Base-by-base conservation (phyloP, 2,888 invertebrate genomes). In the Thereva unica region DNA sequence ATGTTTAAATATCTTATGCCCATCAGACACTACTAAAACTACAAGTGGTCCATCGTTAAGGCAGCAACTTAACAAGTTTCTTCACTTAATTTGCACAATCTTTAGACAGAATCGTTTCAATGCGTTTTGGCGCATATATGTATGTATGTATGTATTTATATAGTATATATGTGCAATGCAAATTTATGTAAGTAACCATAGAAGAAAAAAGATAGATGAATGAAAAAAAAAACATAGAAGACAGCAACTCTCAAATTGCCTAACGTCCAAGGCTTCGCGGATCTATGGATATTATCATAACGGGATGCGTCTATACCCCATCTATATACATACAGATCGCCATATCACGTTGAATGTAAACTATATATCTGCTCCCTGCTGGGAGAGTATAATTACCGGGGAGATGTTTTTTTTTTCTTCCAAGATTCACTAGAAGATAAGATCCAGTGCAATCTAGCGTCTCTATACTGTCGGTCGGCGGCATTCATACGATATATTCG, bases 221-320 rank as follows among this genome's bases (percentile, higher is more conserved):
- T 2, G 23, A 23, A 23, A 23, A 23, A 23, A 23, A 23, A 23
- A 23, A 23, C 23, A 23, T 23, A 23, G 23, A 23, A 23, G 23
- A 23, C 23, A 23, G 23, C 23, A 12, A 47, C 6, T 10, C 9
- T 34, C 35, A 59, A 59, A 37, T 59, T 47, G 12, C 34, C 5
- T 23, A 40, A 23, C 44, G 35, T 40, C 45, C 47, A 59, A 45
- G 37, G 2, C 59, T 59, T 37, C 49, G 59, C 59, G 45, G 12
- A 49, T 47, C 49, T 45, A 59, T 59, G 37, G 49, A 47, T 59
- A 59, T 47, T 59, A 47, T 34, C 49, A 35, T 59, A 59, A 59
- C 59, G 59, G 59, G 49, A 59, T 59, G 47, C 37, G 37, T 45
- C 47, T 59, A 59, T 59, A 10, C 23, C 23, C 23, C 23, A 23